Evolutionary conservation across 2,113 vertebrate species (phyloP), one percentile per base, ranked within the genome.

Genomic region (Arenaria interpres): DNA sequence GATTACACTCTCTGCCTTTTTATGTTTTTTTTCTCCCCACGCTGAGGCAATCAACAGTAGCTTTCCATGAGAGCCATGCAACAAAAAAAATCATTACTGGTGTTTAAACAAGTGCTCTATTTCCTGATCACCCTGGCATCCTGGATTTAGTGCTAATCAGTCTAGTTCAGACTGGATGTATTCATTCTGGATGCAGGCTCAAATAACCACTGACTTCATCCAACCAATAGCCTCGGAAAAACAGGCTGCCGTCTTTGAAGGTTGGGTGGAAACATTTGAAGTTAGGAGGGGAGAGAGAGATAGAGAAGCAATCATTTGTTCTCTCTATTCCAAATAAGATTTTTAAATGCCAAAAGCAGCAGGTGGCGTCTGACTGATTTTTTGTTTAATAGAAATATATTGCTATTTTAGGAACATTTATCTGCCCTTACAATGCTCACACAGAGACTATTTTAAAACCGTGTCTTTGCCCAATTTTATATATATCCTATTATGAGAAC

Each of bases 311-410:
- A 92, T 92, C 46, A 94, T 76, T 81, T 95, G 66, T 79, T 92
- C 84, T 93, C 89, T 59, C 66, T 76, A 59, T 74, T 96, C 85
- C 89, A 97, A 96, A 85, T 66, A 89, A 94, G 87, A 93, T 91
- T 96, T 96, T 91, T 80, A 97, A 97, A 96, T 95, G 96, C 92
- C 93, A 96, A 94, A 91, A 96, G 88, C 93, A 95, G 91, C 91
- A 97, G 90, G 91, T 95, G 91, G 94, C 37, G 35, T 94, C 76
- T 94, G 85, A 95, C 88, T 66, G 77, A 96, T 92, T 95, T 97
- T 91, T 94, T 93, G 69, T 87, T 97, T 96, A 93, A 93, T 90
- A 95, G 86, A 94, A 94, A 93, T 64, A 89, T 56, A 96, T 83
- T 81, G 92, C 90, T 96, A 95, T 96, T 97, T 97, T 89, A 95